A percentile compares a stretch with the other conserved stretches of the same genome.
phyloP scores from a whole-genome alignment of 2,113 vertebrate species.

The Suncus etruscus region DNA sequence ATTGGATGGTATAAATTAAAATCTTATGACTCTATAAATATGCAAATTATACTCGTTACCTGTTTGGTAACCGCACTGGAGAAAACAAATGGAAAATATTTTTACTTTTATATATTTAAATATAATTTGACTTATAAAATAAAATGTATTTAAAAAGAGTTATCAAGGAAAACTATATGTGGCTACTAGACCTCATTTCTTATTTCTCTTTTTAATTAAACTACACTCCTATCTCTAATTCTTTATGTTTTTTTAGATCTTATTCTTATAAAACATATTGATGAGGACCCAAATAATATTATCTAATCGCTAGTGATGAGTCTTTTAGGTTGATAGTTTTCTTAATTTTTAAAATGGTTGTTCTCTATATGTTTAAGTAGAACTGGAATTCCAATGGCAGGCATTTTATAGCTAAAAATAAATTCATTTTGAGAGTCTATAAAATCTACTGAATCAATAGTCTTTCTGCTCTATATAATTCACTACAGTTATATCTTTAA shows the following conservation, averaged over 20 bases:
- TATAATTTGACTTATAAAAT: slow-evolving; percentile 42
- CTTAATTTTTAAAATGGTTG: background rate
- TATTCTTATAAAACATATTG: background rate
- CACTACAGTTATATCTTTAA: background rate
- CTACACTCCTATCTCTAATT: background rate
- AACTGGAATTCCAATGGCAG: background rate
- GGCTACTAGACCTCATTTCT: background rate
- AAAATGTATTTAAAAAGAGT: background rate
- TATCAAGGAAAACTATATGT: background rate
- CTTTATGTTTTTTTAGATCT: background rate
- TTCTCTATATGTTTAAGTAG: background rate
- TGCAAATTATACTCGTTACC: background rate
- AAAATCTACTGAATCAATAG: background rate
- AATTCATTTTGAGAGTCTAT: slow-evolving; percentile 13
- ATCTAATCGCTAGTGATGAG: background rate
- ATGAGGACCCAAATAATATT: background rate
- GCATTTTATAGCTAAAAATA: background rate
- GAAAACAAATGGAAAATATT: background rate
- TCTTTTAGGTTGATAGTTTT: background rate
- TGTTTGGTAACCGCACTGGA: background rate
- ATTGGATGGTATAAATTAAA: background rate
- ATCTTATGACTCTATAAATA: background rate
- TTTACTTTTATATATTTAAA: background rate
- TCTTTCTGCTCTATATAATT: background rate
- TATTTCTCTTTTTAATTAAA: background rate